phyloP scores from a whole-genome alignment of 1,140 invertebrate genomes.

The Pogonomyrmex barbatus region DNA sequence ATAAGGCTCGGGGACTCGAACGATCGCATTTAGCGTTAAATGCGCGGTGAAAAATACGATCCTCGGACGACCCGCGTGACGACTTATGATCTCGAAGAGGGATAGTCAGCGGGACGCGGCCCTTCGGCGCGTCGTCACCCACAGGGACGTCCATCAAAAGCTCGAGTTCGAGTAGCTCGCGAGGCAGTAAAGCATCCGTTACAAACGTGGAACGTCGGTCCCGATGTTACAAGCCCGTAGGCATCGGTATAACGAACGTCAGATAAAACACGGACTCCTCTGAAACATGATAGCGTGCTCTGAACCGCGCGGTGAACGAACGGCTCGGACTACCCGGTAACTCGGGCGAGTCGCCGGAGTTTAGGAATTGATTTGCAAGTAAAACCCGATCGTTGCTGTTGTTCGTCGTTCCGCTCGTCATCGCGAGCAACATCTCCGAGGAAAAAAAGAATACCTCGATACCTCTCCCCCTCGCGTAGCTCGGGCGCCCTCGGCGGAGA shows the following conservation, averaged over 20 bases:
- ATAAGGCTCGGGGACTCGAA: not conserved
- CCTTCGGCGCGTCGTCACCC: conserved; percentile 46
- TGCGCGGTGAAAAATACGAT: conserved; percentile 4
- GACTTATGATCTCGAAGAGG: conserved; percentile 2
- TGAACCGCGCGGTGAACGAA: not conserved
- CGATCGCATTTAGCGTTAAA: conserved; percentile 17
- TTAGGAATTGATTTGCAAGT: conserved; percentile 84
- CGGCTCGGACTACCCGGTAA: not conserved
- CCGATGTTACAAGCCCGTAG: conserved; percentile 50
- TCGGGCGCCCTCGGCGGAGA: conserved; percentile 51
- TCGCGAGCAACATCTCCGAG: conserved; percentile 23
- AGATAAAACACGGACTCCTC: conserved; percentile 79
- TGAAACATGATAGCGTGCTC: conserved; percentile 73
- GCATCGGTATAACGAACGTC: conserved; percentile 80
- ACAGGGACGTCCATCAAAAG: conserved; percentile 73
- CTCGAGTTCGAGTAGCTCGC: conserved; percentile 36
- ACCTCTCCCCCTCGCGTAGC: conserved; percentile 55
- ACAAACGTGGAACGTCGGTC: conserved; percentile 70
- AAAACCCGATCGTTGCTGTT: conserved; percentile 74
- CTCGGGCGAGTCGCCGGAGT: conserved; percentile 63
- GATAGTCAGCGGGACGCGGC: conserved; percentile 34
- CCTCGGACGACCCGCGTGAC: not conserved
- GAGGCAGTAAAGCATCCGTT: conserved; percentile 78
- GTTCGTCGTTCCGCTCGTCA: conserved; percentile 60
- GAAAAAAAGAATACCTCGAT: conserved; percentile 46